These are phyloP conservation scores for Halichoerus grypus DNA, from an alignment of 2,113 vertebrate genomes.

Conservation along the genomic window DNA sequence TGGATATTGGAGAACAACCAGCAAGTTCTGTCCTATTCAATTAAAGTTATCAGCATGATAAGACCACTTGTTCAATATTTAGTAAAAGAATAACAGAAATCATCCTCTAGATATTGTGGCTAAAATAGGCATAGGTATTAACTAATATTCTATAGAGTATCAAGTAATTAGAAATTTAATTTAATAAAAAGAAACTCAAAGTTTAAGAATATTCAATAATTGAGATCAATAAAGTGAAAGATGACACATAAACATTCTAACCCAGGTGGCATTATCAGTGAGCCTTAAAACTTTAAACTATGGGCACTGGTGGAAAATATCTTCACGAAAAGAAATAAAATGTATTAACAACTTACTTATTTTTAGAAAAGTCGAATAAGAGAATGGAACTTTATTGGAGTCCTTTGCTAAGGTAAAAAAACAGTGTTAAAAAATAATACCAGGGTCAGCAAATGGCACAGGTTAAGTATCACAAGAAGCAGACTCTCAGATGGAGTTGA, in stretches of 20 bases:
- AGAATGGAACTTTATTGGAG: background rate
- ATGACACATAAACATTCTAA: background rate
- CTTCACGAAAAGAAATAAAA: background rate
- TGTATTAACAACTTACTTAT: background rate
- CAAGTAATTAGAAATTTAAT: background rate
- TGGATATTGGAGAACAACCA: background rate
- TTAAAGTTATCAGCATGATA: background rate
- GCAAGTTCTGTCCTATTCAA: background rate
- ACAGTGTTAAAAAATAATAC: background rate
- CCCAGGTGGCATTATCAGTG: background rate
- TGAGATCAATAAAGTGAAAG: slow-evolving; percentile 12
- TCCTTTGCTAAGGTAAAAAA: background rate
- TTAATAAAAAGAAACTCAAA: slow-evolving; percentile 8
- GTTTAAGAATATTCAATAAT: background rate
- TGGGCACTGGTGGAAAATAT: background rate
- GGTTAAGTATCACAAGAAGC: background rate
- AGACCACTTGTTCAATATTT: background rate
- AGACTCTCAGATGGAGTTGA: background rate
- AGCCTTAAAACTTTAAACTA: background rate
- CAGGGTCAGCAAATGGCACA: background rate
- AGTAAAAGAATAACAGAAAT: background rate
- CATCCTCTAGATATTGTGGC: background rate
- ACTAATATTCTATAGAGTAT: background rate
- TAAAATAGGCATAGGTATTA: background rate
- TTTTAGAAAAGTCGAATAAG: background rate